phyloP scores from a whole-genome alignment of 1,140 invertebrate genomes.

The Pseudachorutes palmiensis region DNA sequence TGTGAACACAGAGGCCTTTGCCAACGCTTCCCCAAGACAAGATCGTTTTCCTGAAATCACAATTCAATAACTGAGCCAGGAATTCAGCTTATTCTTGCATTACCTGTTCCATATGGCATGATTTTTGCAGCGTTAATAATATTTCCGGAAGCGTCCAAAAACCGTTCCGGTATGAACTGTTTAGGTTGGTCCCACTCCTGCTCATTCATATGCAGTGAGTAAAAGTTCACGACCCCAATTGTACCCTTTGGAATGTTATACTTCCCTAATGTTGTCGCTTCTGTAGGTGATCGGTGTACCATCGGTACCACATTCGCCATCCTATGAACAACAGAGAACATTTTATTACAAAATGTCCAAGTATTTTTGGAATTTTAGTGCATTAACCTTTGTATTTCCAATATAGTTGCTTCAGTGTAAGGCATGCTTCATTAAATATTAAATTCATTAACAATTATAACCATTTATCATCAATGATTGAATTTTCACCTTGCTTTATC shows the following conservation, averaged over 20 bases:
- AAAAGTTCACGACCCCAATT: constrained; percentile 28
- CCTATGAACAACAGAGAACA: background rate
- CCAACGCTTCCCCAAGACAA: constrained; percentile 40
- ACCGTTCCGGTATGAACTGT: constrained; percentile 29
- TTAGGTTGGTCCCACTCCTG: constrained; percentile 29
- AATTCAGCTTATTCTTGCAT: background rate
- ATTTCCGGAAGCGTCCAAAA: constrained; percentile 29
- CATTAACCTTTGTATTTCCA: constrained; percentile 27
- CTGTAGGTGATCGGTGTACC: background rate
- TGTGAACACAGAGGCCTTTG: constrained; percentile 37
- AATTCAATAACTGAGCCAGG: background rate
- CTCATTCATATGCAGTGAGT: constrained; percentile 24
- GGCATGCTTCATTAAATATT: constrained; percentile 21
- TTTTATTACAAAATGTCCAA: background rate
- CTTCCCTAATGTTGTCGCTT: background rate
- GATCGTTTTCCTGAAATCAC: constrained; percentile 32
- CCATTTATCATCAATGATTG: background rate
- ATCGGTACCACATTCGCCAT: constrained; percentile 1
- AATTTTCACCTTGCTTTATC: constrained; percentile 20
- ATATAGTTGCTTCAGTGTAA: constrained; percentile 30
- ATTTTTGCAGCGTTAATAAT: constrained; percentile 28
- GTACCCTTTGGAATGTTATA: constrained; percentile 26
- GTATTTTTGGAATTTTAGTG: background rate
- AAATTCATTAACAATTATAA: background rate
- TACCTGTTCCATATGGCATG: constrained; percentile 27